Evolutionary conservation across 2,113 vertebrate species (phyloP), one percentile per base, ranked within the genome.

Genomic region (Myotis yumanensis): DNA sequence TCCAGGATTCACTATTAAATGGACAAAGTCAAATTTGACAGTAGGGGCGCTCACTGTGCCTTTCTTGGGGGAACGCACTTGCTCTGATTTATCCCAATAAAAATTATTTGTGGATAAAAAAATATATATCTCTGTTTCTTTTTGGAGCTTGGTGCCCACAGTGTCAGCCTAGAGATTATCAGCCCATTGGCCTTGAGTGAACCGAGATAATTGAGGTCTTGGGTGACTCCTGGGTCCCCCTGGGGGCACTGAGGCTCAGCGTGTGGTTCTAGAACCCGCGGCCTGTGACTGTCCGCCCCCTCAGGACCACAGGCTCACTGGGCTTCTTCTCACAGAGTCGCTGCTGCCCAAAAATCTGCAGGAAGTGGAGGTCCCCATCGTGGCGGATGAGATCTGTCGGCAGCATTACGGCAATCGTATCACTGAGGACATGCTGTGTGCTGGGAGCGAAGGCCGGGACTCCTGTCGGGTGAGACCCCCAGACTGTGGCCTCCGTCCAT

Each of bases 311-410:
- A 57, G 77, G n/a, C 20, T 37, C 51, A 80, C n/a, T 25, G 15
- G 20, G n/a, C 51, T 80, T 80, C 77, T 57, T 57, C 7, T 35
- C 77, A 28, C 52, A 80, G 77, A 4, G 51, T 0, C 11, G 18
- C 20, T 54, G n/a, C 32, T 37, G 7, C 51, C 51, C n/a, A 0
- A 37, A 2, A n/a, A 37, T 23, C 77, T 80, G 52, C 77, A 57
- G 77, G 51, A 80, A 8, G 51, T 57, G 52, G n/a, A 2, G n/a
- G 77, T 80, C 77, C 52, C 77, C n/a, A 57, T 80, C 1, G 52
- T 16, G 51, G 1, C 3, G 0, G 1, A 80, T 23, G 1, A 80
- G 12, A 12, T 25, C n/a, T 80, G 77, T 35, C 9, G 12, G n/a
- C 12, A 17, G n/a, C 51, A 28, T 28, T 80, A 57, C 20, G 23